Evolutionary conservation across 1,140 invertebrate species (phyloP).

Genomic region (Saccostrea echinata): DNA sequence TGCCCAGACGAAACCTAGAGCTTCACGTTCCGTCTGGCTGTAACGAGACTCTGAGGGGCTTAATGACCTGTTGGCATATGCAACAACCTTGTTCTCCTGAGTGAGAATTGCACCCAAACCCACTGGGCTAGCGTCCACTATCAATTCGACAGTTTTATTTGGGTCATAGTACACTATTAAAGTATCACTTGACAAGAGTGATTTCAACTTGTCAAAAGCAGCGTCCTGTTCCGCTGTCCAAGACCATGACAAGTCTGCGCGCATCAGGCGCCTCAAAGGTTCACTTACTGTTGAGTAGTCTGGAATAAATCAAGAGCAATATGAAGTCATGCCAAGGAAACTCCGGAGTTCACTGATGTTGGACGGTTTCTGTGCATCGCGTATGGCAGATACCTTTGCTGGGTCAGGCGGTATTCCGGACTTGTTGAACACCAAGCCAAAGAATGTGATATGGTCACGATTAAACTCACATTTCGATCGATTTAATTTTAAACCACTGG

Average conservation of each 20-base stretch:
- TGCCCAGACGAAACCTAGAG: conserved; percentile 77
- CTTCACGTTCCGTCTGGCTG: no score
- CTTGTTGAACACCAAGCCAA: conserved; percentile 59
- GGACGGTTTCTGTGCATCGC: conserved; percentile 45
- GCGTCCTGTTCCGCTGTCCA: no score
- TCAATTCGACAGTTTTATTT: no score
- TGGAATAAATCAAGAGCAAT: conserved; percentile 56
- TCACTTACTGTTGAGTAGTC: conserved; percentile 60
- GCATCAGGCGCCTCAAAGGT: conserved; percentile 62
- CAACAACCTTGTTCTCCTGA: no score
- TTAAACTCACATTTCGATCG: conserved; percentile 59
- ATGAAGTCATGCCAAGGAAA: conserved; percentile 51
- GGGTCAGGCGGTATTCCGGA: no score
- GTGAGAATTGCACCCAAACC: no score
- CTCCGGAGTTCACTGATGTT: conserved; percentile 43
- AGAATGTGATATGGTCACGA: conserved; percentile 55
- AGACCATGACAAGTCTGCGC: no score
- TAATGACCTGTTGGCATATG: conserved; percentile 61
- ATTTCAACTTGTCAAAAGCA: no score
- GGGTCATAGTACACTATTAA: no score
- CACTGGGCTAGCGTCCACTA: no score
- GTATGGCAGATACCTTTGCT: conserved; percentile 76
- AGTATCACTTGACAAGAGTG: no score
- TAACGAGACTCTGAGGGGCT: conserved; percentile 67
- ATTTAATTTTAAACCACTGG: no score